Evolutionary conservation across 1,140 invertebrate species (phyloP), one percentile per base, ranked within the genome.

Genomic region (Leptinotarsa lineolata): DNA sequence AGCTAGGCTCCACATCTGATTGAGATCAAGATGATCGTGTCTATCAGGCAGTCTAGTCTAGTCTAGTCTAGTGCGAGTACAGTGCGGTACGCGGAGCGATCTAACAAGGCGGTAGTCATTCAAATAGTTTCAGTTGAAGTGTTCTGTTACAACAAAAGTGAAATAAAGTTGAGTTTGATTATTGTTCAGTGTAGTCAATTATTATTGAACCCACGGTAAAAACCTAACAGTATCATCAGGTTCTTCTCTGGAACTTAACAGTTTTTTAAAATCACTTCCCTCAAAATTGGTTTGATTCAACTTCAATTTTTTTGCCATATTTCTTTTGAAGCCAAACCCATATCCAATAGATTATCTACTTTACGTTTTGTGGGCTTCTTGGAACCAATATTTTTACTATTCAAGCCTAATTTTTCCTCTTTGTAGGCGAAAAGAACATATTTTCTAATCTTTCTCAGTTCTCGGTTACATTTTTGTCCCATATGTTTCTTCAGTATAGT

Each of bases 321-420:
- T 24, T 64, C 63, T 64, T 64, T 6, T 16, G 24, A 64, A 21
- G 30, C 21, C 63, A 64, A 24, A 39, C 63, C 63, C 22, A 21
- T 24, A 39, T 64, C 21, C 24, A 30, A 30, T 64, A 12, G 8
- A 8, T 24, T 6, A 21, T 64, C 22, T 3, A 11, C 21, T 24
- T 39, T 64, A 11, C n/a, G 21, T 64, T 22, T 64, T 22, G 30
- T 39, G 18, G 6, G 63, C 5, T n/a, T 64, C 15, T 16, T 54
- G n/a, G 48, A 54, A 54, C 4, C 63, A 21, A 64, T 22, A 64
- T 64, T 64, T 64, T 8, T 39, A 24, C 22, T 64, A 21, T 39
- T 64, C n/a, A 39, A 16, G 13, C 16, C 21, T 15, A 54, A 54
- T 54, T 54, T 54, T 16, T 64, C 0, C 30, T 64, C 63, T 22